Evolutionary conservation across 2,797 vertebrate genomes (phyloP), one percentile per base, ranked within the genome.

Genomic region (Protosalanx chinensis): DNA sequence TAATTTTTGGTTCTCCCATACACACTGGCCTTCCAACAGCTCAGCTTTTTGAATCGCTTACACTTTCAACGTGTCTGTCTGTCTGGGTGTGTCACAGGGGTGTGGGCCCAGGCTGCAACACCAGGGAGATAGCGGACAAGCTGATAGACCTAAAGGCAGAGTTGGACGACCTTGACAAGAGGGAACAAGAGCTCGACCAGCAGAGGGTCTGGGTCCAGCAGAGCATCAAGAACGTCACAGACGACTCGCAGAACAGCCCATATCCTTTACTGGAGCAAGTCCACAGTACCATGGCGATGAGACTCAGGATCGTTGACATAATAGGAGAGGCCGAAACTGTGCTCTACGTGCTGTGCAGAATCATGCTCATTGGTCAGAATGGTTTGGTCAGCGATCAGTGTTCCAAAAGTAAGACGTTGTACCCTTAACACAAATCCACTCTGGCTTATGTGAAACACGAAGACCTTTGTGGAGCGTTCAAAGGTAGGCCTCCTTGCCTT

Each of bases 121-220:
- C 97, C 0, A 91, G 97, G 57, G 97, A 99, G 85, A 99, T 98
- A 70, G 96, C 97, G 0, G 96, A 99, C 91, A 99, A 98, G 81
- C 91, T 99, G 76, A 98, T 98, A 0, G 96, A 98, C 79, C 93
- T 99, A 86, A 98, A 99, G 91, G 94, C 96, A 1, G 97, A 99
- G 89, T 94, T 99, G 2, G 95, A 98, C 73, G 95, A 98, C 65
- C 90, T 99, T 84, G 96, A 96, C 74, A 84, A 94, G 62, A 90
- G 95, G 76, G 97, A 99, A 37, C 91, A 93, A 53, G 97, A 98
- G 84, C 91, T 99, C 90, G 97, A 98, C 88, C 96, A 98, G 90
- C 97, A 99, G 91, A 95, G 94, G 83, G 94, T 98, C 86, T 98
- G 97, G 97, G 97, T 98, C 76, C 97, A 98, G 77, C 97, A 98